Base-by-base conservation (phyloP, 2,888 invertebrate genomes). In the Zootermopsis nevadensis region DNA sequence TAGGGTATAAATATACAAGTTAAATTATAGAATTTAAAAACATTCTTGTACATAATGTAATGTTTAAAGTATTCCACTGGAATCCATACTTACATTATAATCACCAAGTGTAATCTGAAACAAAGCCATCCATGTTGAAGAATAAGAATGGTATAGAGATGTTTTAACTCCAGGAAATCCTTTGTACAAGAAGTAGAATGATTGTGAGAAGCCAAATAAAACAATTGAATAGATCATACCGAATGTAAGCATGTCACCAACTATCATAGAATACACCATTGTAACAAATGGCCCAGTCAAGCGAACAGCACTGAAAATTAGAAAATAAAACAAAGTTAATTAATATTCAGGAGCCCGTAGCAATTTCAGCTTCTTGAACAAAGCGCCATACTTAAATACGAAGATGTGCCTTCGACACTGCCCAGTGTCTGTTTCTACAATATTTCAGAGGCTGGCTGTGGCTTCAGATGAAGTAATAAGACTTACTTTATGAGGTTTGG, bases 251-350 rank as follows among this genome's bases (percentile, higher is more conserved):
- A 99, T 97, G 91, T 99, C 99, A 76, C 99, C 99, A 0, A 97
- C 97, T 88, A 99, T 97, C 99, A 99, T 99, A 87, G 97, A 97
- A 92, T 98, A 99, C 87, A 99, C 98, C 98, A 99, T 99, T 22
- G 99, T 99, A 84, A 99, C 99, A 90, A 99, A 99, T 0, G 99
- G 99, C 72, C 99, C 99, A 0, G 99, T 99, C 87, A 99, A 91
- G 84, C 96, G 94, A 53, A 98, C 95, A 66, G 98, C 98, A 12
- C 98, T 98, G 90, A 6, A 89, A 88, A 79, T 10, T 81, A 55
- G 27, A 84, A 67, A 33, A 15, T 4, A 33, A n/a, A 31, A 66
- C n/a, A 4, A n/a, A 27, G 30, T n/a, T 27, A 66, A 27, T 48
- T 15, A 48, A 19, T 3, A 15, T 48, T 48, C 19, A 48, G 1